These are phyloP conservation scores for Protodeltote pygarga DNA, from an alignment of 2,888 invertebrate genomes.

Conservation along the genomic window DNA sequence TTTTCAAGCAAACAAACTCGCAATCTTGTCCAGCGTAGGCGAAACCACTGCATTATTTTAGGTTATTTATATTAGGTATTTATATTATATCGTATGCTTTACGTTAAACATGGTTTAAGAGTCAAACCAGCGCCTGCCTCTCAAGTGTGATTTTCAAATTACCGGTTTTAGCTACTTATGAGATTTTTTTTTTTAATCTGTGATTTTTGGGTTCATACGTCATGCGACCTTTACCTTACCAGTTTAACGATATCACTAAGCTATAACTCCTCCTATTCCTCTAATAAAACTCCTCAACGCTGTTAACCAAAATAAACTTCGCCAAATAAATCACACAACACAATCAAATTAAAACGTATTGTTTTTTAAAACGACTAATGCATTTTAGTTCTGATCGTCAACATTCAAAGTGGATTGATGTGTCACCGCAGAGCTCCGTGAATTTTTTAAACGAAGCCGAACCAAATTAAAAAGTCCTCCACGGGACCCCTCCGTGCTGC, in stretches of 20 bases:
- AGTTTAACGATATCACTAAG: too few species aligned
- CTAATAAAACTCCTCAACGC: conserved; percentile 32
- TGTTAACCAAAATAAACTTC: conserved; percentile 31
- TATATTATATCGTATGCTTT: conserved; percentile 4
- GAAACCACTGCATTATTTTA: too few species aligned
- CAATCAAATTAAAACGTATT: conserved; percentile 34
- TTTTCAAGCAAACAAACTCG: too few species aligned
- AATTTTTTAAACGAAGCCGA: conserved; percentile 82
- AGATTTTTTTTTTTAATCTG: too few species aligned
- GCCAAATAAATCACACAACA: conserved; percentile 26
- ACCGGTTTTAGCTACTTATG: too few species aligned
- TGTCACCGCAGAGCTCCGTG: conserved; percentile 82
- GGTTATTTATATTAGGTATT: too few species aligned
- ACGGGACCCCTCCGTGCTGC: conserved; percentile 72
- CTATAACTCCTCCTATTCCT: too few species aligned
- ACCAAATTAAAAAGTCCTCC: conserved; percentile 86
- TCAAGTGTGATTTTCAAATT: too few species aligned
- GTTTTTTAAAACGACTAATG: conserved; percentile 51
- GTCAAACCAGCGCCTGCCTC: conserved; percentile 12
- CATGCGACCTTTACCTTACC: too few species aligned
- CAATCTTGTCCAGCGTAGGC: too few species aligned
- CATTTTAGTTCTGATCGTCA: conserved; percentile 67
- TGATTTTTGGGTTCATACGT: too few species aligned
- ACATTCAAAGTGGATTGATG: conserved; percentile 83
- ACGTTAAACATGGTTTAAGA: background rate